These are phyloP conservation scores for Tineola bisselliella DNA, from an alignment of 2,888 invertebrate genomes.

Conservation along the genomic window DNA sequence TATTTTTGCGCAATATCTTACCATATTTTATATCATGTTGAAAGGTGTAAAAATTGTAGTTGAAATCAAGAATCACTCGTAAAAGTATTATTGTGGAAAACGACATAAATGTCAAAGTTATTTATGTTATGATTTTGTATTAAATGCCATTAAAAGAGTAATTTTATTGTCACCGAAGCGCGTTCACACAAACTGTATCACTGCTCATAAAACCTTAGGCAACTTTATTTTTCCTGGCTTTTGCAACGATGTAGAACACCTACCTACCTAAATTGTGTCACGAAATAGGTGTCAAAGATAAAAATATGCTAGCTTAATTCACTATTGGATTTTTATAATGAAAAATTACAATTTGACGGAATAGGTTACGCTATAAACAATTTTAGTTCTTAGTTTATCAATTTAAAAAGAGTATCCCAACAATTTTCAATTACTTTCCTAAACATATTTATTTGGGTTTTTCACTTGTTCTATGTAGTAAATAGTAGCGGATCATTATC, in stretches of 20 bases:
- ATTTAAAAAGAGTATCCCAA: too few relatives aligned
- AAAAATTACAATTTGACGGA: background rate
- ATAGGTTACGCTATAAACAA: background rate
- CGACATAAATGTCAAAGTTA: background rate
- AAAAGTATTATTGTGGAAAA: conserved; percentile 6
- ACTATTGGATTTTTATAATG: background rate
- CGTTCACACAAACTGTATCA: background rate
- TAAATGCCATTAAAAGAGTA: background rate
- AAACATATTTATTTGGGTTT: too few relatives aligned
- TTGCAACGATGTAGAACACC: background rate
- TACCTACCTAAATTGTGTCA: background rate
- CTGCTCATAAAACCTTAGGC: background rate
- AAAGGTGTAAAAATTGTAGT: background rate
- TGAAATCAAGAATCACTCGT: background rate
- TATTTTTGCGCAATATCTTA: background rate
- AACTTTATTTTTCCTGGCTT: background rate
- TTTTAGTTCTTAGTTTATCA: too few relatives aligned
- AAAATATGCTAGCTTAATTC: background rate
- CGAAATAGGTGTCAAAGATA: background rate
- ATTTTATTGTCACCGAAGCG: background rate
- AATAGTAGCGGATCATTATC: too few relatives aligned
- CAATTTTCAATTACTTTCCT: too few relatives aligned
- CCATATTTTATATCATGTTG: background rate
- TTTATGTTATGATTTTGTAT: conserved; percentile 6
- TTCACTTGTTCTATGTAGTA: too few relatives aligned